Evolutionary conservation across 2,113 vertebrate species (phyloP), one percentile per base, ranked within the genome.

Genomic region (Calidris pugnax): DNA sequence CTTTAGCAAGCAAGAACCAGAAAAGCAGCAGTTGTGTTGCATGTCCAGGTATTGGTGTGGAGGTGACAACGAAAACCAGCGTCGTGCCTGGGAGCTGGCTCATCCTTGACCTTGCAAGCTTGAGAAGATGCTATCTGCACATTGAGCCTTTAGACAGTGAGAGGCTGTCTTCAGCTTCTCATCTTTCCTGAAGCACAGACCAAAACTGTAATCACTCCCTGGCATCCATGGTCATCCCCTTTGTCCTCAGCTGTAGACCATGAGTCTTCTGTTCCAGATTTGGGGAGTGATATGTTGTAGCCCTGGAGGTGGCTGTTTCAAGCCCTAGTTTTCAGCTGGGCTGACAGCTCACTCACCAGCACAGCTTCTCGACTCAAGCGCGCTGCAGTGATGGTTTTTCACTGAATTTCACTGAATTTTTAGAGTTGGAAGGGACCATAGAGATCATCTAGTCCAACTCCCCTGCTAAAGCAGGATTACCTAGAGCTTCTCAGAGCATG

Each of bases 61-160:
- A 78, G 23, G 47, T 74, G 89, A 74, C 66, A 87, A 14, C 0
- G 0, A 76, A 60, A 41, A 16, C 19, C 59, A 64, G 21, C 12
- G 17, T 12, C n/a, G 32, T 63, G 41, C 8, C 48, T 77, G 67
- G 48, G 27, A 90, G 33, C 51, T 85, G 60, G 12, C 14, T 63
- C 75, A 15, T 75, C 50, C 64, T 62, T 56, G 48, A 12, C 24
- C 27, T 83, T 15, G 14, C 12, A 73, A 43, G 9, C 53, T 43
- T 73, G 35, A 64, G 33, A 72, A 87, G 74, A 55, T 32, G 7
- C 9, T 43, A 13, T 12, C 21, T 72, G 39, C 28, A 76, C 39
- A 14, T 47, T 0, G 4, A 1, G 57, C 13, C 14, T 39, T 60
- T 17, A 28, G 18, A 4, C 19, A 57, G 7, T 3, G 15, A 5